Percentiles rank a stretch among this genome's conserved stretches.
Conservation (phyloP, 2,888 invertebrate species). For the Metacarcinus magister region DNA sequence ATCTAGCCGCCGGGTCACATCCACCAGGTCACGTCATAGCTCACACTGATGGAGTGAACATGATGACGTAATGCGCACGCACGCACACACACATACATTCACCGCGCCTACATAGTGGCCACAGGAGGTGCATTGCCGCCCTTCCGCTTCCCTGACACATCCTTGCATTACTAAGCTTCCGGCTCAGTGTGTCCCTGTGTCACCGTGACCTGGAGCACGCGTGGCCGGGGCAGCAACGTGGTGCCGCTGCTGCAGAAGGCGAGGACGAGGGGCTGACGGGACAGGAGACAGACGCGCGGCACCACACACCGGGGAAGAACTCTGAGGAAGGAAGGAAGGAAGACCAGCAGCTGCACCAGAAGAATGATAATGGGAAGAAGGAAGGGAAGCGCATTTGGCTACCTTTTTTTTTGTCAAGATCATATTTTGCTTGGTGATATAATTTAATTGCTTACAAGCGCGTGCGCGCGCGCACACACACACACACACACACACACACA, state of each 20-base stretch:
- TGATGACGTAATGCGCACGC: not conserved
- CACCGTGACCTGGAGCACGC: not conserved
- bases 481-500: conserved; percentile 7
- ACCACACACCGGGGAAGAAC: not conserved
- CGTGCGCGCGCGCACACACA: not conserved
- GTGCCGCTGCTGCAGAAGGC: not conserved
- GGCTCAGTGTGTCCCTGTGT: not conserved
- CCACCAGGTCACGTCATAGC: not conserved
- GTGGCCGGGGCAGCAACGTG: not conserved
- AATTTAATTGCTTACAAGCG: not conserved
- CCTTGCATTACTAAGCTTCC: not conserved
- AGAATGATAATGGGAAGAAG: not conserved
- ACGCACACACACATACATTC: not conserved
- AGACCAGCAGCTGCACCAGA: not conserved
- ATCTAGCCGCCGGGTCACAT: not conserved
- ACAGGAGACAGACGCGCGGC: not conserved
- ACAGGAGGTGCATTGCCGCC: not conserved
- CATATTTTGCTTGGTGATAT: not conserved
- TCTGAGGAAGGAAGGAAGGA: not conserved
- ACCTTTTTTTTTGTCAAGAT: not conserved
- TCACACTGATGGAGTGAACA: not conserved
- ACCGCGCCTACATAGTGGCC: not conserved
- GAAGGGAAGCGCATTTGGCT: not conserved
- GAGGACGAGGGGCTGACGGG: not conserved
- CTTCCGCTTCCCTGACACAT: conserved; percentile 28